Evolutionary conservation across 2,113 vertebrate genomes (phyloP).

Genomic region (Oncorhynchus clarkii): DNA sequence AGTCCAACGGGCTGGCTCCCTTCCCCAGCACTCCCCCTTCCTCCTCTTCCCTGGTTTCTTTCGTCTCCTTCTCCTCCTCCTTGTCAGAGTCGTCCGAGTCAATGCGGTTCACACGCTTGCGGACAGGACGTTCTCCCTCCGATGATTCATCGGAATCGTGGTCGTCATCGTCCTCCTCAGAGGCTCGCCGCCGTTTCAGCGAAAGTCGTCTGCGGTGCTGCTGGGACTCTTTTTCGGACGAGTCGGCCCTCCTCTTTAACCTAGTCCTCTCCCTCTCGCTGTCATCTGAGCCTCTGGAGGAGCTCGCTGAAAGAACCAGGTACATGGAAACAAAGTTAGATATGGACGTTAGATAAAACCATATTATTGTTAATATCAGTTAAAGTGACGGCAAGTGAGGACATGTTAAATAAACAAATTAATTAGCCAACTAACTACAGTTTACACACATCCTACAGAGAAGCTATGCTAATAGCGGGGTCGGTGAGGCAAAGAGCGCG

Average conservation of each 20-base stretch:
- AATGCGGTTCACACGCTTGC: slow-evolving; percentile 89
- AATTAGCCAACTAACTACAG: too few relatives aligned
- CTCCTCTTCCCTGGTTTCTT: slow-evolving; percentile 73
- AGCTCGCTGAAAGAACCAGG: slow-evolving; percentile 52
- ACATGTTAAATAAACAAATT: background rate
- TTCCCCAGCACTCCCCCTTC: slow-evolving; percentile 80
- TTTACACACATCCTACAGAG: too few relatives aligned
- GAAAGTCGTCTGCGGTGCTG: slow-evolving; percentile 55
- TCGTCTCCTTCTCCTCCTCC: slow-evolving; percentile 26
- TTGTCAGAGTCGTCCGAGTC: slow-evolving; percentile 80
- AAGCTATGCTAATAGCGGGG: background rate
- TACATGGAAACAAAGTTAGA: too few relatives aligned
- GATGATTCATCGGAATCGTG: slow-evolving; percentile 67
- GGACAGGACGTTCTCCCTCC: slow-evolving; percentile 82
- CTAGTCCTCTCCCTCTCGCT: slow-evolving; percentile 64
- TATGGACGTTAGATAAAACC: too few relatives aligned
- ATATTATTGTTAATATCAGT: too few relatives aligned
- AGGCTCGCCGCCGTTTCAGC: slow-evolving; percentile 70
- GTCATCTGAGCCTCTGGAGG: slow-evolving; percentile 80
- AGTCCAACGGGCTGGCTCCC: slow-evolving; percentile 82
- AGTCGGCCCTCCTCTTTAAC: slow-evolving; percentile 67
- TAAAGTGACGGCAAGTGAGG: background rate
- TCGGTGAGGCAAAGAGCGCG: background rate
- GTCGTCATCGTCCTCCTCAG: slow-evolving; percentile 68
- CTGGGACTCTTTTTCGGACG: slow-evolving; percentile 64